These are phyloP conservation scores for Ammodytes dubius DNA, from an alignment of 2,113 vertebrate species.

Conservation along the genomic window DNA sequence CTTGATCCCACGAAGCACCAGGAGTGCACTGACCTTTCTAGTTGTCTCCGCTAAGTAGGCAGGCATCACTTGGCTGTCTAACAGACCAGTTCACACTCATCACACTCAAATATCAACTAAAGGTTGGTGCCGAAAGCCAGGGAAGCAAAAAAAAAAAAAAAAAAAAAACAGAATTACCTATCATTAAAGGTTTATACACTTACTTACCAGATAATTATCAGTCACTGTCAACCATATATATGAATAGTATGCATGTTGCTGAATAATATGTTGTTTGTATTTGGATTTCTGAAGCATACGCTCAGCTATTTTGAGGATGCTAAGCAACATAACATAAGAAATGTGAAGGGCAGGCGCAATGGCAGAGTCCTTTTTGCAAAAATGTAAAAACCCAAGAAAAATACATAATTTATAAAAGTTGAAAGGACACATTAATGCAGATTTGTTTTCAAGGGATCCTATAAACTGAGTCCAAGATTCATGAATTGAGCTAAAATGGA, in stretches of 20 bases:
- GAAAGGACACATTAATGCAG: neutral
- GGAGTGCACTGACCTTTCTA: conserved; percentile 73
- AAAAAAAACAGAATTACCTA: conserved; percentile 21
- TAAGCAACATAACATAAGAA: neutral
- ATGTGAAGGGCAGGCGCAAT: neutral
- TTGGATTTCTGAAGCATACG: conserved; percentile 11
- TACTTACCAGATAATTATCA: conserved; percentile 35
- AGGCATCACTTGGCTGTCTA: conserved; percentile 65
- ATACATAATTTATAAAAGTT: neutral
- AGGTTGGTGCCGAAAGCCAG: conserved; percentile 57
- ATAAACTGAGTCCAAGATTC: neutral
- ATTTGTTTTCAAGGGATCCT: neutral
- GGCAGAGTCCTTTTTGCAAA: neutral
- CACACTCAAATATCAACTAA: conserved; percentile 72
- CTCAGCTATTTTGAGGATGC: neutral
- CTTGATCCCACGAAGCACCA: conserved; percentile 60
- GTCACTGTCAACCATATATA: conserved; percentile 4
- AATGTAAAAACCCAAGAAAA: neutral
- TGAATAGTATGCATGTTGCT: neutral
- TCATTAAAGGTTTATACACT: conserved; percentile 10
- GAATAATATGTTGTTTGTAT: conserved; percentile 18
- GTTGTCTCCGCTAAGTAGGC: conserved; percentile 68
- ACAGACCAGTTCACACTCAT: conserved; percentile 55
- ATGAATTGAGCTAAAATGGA: neutral
- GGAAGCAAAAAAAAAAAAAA: neutral